Percentiles rank a stretch among this genome's conserved stretches.
Evolutionary conservation across 2,797 vertebrate species (phyloP).

Genomic region (Bucorvus abyssinicus): DNA sequence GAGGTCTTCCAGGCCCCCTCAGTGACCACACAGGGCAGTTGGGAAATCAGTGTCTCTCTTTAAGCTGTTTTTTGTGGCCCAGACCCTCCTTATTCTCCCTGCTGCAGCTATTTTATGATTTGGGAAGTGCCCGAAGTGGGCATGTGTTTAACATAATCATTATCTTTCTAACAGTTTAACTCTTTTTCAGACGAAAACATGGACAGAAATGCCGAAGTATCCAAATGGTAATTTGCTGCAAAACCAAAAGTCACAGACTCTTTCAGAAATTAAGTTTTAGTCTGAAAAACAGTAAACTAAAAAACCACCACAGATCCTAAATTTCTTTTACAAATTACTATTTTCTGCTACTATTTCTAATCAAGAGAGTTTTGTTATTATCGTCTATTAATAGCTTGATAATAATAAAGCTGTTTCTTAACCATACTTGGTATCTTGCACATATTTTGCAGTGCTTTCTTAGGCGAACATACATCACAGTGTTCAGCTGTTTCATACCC

Average conservation of each 20-base stretch:
- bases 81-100: conserved; percentile 40
- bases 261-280: conserved; percentile 3
- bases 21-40: background rate
- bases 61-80: conserved; percentile 25
- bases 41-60: background rate
- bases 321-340: background rate
- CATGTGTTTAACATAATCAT: conserved; percentile 68
- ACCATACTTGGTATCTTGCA: background rate
- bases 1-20: background rate
- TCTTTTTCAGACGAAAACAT: conserved; percentile 81
- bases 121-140: conserved; percentile 25
- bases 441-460: background rate
- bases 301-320: background rate
- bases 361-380: background rate
- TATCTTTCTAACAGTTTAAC: conserved; percentile 61
- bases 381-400: background rate
- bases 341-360: conserved; percentile 31
- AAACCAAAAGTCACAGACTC: background rate
- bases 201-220: background rate
- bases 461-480: background rate
- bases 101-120: conserved; percentile 46
- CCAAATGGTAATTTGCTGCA: background rate
- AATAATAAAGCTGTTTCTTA: background rate
- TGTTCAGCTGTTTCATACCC: background rate
- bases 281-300: conserved; percentile 55